Conservation (phyloP, 2,888 invertebrate genomes). For the Rosalia funebris region DNA sequence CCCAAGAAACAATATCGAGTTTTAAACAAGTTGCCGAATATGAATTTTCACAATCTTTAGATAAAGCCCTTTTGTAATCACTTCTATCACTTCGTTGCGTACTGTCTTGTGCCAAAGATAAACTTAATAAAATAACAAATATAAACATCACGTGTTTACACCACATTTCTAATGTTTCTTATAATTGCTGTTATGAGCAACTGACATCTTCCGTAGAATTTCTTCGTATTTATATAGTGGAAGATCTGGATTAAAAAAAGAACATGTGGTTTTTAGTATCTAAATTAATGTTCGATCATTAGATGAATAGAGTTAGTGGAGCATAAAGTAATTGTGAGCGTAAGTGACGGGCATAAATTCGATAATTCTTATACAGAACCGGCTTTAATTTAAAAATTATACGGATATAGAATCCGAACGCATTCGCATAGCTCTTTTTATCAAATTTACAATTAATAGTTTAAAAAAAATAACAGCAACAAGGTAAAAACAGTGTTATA, state of each 20-base stretch:
- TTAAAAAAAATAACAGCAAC: background rate
- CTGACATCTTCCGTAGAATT: slow-evolving; percentile 44
- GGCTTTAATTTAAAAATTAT: slow-evolving; percentile 18
- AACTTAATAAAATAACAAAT: slow-evolving; percentile 19
- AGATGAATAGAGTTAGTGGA: slow-evolving; percentile 62
- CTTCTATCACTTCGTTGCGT: slow-evolving; percentile 33
- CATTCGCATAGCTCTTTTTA: background rate
- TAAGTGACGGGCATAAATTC: slow-evolving; percentile 56
- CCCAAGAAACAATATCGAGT: slow-evolving; percentile 76
- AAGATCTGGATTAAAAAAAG: slow-evolving; percentile 37
- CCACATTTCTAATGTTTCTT: slow-evolving; percentile 30
- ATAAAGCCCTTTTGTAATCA: slow-evolving; percentile 49
- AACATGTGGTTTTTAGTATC: slow-evolving; percentile 43
- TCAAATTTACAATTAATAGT: background rate
- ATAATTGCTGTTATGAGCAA: slow-evolving; percentile 26
- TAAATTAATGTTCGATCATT: slow-evolving; percentile 46
- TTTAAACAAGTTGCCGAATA: slow-evolving; percentile 80
- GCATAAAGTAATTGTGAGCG: slow-evolving; percentile 62
- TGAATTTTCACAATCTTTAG: slow-evolving; percentile 66
- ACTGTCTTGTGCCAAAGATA: slow-evolving; percentile 20
- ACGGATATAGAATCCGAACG: background rate
- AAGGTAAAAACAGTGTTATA: background rate
- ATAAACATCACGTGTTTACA: slow-evolving; percentile 23
- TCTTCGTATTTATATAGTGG: slow-evolving; percentile 49
- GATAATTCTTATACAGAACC: slow-evolving; percentile 41